Evolutionary conservation across 1,140 invertebrate genomes (phyloP).

Genomic region (Drosophila sproati): DNA sequence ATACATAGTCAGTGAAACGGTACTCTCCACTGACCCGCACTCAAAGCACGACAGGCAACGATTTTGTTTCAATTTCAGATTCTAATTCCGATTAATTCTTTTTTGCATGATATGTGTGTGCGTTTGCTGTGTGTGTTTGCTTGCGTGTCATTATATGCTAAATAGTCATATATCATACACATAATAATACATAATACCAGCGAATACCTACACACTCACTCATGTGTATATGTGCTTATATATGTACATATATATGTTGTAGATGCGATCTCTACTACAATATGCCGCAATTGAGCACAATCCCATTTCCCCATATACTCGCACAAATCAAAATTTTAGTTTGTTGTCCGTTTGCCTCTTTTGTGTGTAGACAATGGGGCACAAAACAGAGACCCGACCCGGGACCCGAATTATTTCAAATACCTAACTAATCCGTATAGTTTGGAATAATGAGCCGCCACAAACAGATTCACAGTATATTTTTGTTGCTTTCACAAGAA

Average conservation of each 20-base stretch:
- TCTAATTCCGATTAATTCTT: conserved; percentile 20
- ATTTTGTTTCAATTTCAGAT: conserved; percentile 32
- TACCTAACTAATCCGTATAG: conserved; percentile 16
- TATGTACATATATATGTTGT: conserved; percentile 3
- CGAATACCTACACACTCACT: too few relatives aligned
- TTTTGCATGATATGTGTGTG: background rate
- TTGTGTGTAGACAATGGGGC: conserved; percentile 48
- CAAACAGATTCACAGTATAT: conserved; percentile 18
- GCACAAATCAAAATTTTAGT: conserved; percentile 69
- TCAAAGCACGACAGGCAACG: conserved; percentile 8
- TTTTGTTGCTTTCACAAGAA: background rate
- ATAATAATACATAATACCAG: conserved; percentile 11
- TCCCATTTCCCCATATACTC: conserved; percentile 78
- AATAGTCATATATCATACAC: conserved; percentile 10
- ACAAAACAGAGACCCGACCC: background rate
- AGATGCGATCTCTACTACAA: conserved; percentile 22
- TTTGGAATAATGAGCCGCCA: conserved; percentile 15
- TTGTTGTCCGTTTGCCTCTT: conserved; percentile 50
- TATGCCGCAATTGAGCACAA: conserved; percentile 70
- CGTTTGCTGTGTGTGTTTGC: conserved; percentile 2
- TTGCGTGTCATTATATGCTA: conserved; percentile 32
- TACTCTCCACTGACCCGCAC: conserved; percentile 74
- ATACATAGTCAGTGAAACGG: conserved; percentile 44
- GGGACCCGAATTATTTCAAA: conserved; percentile 29
- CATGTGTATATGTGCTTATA: background rate